Evolutionary conservation across 2,888 invertebrate genomes (phyloP).

Genomic region (Erebia ligea): DNA sequence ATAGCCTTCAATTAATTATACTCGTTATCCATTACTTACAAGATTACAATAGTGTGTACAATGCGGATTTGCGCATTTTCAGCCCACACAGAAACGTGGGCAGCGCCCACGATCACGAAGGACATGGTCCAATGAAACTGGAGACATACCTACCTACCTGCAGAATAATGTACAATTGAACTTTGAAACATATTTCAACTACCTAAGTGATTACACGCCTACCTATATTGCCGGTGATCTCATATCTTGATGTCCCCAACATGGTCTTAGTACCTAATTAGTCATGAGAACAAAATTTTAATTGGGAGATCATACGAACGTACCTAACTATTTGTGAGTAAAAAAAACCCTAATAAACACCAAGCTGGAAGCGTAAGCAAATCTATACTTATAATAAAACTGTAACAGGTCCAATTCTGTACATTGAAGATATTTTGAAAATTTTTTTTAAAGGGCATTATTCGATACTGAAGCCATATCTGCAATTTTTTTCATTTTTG

Average conservation of each 20-base stretch:
- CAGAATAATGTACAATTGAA: constrained; percentile 14
- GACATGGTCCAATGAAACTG: constrained; percentile 43
- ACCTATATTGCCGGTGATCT: constrained; percentile 58
- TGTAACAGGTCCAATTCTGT: too few relatives aligned
- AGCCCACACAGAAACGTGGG: constrained; percentile 56
- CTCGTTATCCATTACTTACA: constrained; percentile 44
- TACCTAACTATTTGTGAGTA: constrained; percentile 15
- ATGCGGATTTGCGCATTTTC: constrained; percentile 72
- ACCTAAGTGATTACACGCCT: constrained; percentile 40
- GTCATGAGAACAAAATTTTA: constrained; percentile 58
- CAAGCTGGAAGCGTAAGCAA: constrained; percentile 37
- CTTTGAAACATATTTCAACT: constrained; percentile 24
- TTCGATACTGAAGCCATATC: too few relatives aligned
- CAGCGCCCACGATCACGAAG: constrained; percentile 54
- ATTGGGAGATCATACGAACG: constrained; percentile 55
- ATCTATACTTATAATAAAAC: too few relatives aligned
- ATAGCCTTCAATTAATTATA: constrained; percentile 3
- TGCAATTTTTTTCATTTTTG: too few relatives aligned
- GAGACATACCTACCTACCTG: constrained; percentile 29
- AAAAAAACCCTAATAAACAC: constrained; percentile 36
- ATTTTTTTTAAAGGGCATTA: too few relatives aligned
- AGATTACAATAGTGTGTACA: constrained; percentile 61
- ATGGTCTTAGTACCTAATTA: constrained; percentile 56
- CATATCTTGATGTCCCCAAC: constrained; percentile 64
- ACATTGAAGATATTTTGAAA: too few relatives aligned